Conservation (phyloP, 2,113 vertebrate genomes). For the Hepsetus odoe region DNA sequence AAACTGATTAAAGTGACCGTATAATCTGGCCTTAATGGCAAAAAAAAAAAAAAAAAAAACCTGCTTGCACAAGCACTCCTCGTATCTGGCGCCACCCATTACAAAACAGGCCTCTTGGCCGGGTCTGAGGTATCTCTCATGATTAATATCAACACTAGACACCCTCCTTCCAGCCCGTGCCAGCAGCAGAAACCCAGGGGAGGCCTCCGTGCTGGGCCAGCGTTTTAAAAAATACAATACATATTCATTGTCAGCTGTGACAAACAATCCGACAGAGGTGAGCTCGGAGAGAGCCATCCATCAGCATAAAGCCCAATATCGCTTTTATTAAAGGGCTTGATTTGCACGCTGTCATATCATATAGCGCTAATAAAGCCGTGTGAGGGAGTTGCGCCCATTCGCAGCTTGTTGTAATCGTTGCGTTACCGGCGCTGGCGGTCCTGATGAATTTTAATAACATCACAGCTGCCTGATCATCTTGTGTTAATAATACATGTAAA, state of each 20-base stretch:
- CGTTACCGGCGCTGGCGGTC: conserved; percentile 50
- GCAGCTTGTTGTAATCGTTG: conserved; percentile 44
- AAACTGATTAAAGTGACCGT: conserved; percentile 38
- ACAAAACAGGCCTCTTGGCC: conserved; percentile 38
- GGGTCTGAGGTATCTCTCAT: conserved; percentile 56
- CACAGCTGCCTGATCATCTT: conserved; percentile 60
- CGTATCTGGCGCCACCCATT: conserved; percentile 50
- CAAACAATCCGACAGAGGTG: conserved; percentile 14
- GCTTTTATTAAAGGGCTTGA: conserved; percentile 15
- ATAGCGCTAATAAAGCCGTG: conserved; percentile 33
- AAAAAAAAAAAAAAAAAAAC: conserved; percentile 38
- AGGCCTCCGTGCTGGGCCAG: not conserved
- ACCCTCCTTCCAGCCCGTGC: conserved; percentile 38
- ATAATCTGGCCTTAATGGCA: conserved; percentile 36
- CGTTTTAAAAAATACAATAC: not conserved
- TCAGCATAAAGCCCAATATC: not conserved
- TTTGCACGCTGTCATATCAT: conserved; percentile 36
- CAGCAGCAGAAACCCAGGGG: conserved; percentile 47
- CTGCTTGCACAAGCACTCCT: conserved; percentile 44
- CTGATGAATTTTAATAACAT: conserved; percentile 59
- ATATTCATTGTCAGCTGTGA: not conserved
- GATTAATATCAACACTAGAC: conserved; percentile 66
- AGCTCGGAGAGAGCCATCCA: conserved; percentile 16
- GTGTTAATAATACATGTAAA: conserved; percentile 68
- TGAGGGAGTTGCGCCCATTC: conserved; percentile 38